Evolutionary conservation across 2,113 vertebrate genomes (phyloP), one percentile per base, ranked within the genome.

Genomic region (Protomyctophum bolini): DNA sequence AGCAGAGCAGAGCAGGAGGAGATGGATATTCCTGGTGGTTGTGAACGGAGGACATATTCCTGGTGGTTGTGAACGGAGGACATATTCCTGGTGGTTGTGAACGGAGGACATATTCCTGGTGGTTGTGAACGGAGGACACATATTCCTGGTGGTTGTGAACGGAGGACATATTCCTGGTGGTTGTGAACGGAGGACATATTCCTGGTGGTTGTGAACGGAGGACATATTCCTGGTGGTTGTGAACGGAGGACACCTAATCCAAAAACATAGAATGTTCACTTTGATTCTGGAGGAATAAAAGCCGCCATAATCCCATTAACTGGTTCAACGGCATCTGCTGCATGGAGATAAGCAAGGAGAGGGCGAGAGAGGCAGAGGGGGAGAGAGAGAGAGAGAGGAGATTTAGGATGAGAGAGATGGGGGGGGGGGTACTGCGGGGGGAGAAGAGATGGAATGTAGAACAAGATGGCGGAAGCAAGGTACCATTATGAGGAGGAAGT

Each of bases 101-200:
- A 76, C 80, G 65, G 80, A 85, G 81, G 68, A 69, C 75, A 71
- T n/a, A n/a, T n/a, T n/a, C n/a, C n/a, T n/a, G n/a, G n/a, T n/a
- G n/a, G n/a, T n/a, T n/a, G 47, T 74, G 68, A 80, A 76, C 80
- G 65, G 80, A 85, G 81, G 68, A 69, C 75, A 71, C 82, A 69
- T 87, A 91, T 89, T 87, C 80, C 80, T n/a, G n/a, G n/a, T n/a
- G n/a, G n/a, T n/a, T n/a, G 47, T 74, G 68, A 80, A 76, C 80
- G 65, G 80, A 85, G 81, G 68, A 69, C 75, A 74, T 69, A 73
- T 73, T 84, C 68, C 59, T 67, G 5, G 64, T 74, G 48, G 67
- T 79, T 82, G n/a, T n/a, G n/a, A n/a, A n/a, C n/a, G n/a, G n/a
- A n/a, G n/a, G n/a, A n/a, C n/a, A 74, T 69, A 73, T 73, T 84